These are phyloP conservation scores for Caenorhabditis macrosperma DNA, from an alignment of 2,888 invertebrate species.

Conservation along the genomic window DNA sequence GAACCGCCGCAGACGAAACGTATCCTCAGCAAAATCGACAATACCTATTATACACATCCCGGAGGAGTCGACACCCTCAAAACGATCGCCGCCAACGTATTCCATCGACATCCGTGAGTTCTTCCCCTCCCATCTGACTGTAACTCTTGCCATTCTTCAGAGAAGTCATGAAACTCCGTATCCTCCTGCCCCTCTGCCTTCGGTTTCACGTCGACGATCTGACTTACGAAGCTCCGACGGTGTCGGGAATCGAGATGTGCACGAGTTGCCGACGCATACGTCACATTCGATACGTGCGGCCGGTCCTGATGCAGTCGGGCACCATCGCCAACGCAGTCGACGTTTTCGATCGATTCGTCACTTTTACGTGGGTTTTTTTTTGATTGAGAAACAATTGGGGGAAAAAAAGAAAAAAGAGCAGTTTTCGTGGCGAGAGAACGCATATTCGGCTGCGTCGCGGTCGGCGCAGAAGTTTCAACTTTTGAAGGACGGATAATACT, in stretches of 20 bases:
- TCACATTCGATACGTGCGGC: slow-evolving; percentile 33
- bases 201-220: slow-evolving; percentile 35
- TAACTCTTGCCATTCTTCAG: too few species aligned
- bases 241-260: slow-evolving; percentile 35
- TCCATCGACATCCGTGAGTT: slow-evolving; percentile 37
- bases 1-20: too few species aligned
- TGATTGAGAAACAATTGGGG: neutral
- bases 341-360: slow-evolving; percentile 15
- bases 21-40: neutral
- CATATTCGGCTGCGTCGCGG: too few species aligned
- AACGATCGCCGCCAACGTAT: slow-evolving; percentile 33
- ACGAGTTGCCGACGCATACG: slow-evolving; percentile 15
- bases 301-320: neutral
- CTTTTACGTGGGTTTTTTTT: slow-evolving; percentile 10
- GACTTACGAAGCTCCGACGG: neutral
- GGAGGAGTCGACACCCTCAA: slow-evolving; percentile 38
- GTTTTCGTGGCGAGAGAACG: too few species aligned
- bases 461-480: too few species aligned
- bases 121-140: too few species aligned
- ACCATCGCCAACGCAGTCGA: slow-evolving; percentile 13
- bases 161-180: neutral
- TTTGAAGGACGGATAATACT: too few species aligned
- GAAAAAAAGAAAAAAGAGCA: too few species aligned
- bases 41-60: neutral
- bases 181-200: slow-evolving; percentile 13